phyloP scores from a whole-genome alignment of 2,797 vertebrate genomes.

The Gallinago stenura region DNA sequence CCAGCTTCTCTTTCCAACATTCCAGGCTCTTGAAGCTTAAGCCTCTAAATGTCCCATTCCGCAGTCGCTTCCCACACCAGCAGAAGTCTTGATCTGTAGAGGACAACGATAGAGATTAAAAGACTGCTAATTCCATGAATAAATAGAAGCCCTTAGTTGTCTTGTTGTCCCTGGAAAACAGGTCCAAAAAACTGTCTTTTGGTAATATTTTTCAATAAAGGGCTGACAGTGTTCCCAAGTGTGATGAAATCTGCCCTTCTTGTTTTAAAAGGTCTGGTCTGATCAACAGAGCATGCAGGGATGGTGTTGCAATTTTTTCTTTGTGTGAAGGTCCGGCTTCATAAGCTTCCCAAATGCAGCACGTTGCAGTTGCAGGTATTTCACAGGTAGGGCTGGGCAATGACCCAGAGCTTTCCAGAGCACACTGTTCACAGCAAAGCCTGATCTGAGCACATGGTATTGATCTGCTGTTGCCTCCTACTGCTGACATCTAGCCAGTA shows the following conservation, averaged over 20 bases:
- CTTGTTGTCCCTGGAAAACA: background rate
- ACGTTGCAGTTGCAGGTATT: background rate
- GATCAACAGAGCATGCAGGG: background rate
- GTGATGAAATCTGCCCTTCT: background rate
- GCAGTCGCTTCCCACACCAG: background rate
- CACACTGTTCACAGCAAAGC: fast-evolving
- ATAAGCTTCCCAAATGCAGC: background rate
- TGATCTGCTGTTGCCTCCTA: background rate
- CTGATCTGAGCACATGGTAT: fast-evolving
- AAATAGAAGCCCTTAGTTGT: background rate
- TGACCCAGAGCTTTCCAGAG: background rate
- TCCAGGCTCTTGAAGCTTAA: background rate
- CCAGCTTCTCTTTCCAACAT: background rate
- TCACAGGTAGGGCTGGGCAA: background rate
- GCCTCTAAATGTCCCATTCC: background rate
- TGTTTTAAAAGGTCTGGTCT: constrained; percentile 1
- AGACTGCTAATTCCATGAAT: constrained; percentile 22
- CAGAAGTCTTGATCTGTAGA: background rate
- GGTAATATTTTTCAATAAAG: constrained; percentile 2
- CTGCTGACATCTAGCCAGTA: background rate
- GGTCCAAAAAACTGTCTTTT: background rate
- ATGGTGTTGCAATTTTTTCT: background rate
- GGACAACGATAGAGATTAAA: background rate
- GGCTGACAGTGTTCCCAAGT: background rate
- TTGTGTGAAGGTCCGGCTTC: background rate